Conservation (phyloP, 2,888 invertebrate species). For the Ptychoptera albimana region DNA sequence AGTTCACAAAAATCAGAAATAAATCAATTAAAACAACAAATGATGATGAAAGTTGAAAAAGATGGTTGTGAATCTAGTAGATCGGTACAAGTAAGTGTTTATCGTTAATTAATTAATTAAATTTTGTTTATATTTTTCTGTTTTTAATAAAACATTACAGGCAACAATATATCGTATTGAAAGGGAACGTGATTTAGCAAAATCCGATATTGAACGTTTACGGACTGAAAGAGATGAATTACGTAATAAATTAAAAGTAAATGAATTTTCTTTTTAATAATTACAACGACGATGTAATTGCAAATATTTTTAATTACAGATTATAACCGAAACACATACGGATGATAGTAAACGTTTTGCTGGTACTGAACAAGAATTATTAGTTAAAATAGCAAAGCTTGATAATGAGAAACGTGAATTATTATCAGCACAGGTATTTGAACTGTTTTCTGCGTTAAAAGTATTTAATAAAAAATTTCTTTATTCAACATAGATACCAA, state of each 20-base stretch:
- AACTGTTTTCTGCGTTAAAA: too few species aligned
- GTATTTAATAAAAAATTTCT: too few species aligned
- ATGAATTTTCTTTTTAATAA: too few species aligned
- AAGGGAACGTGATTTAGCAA: conserved; percentile 38
- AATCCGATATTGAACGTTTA: conserved; percentile 37
- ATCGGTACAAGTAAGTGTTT: background rate
- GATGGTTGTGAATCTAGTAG: conserved; percentile 16
- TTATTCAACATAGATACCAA: conserved; percentile 20
- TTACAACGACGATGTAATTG: too few species aligned
- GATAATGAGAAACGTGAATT: conserved; percentile 40
- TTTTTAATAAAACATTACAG: too few species aligned
- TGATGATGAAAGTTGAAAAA: conserved; percentile 14
- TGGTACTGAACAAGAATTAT: conserved; percentile 32
- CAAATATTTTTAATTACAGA: too few species aligned
- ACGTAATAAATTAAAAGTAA: conserved; percentile 38
- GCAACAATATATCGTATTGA: conserved; percentile 25
- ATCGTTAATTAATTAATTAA: background rate
- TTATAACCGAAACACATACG: conserved; percentile 30
- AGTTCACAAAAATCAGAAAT: too few species aligned
- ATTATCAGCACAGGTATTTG: conserved; percentile 27
- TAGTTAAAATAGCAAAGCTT: conserved; percentile 33
- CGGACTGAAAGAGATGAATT: conserved; percentile 42
- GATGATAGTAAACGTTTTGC: conserved; percentile 34
- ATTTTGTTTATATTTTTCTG: background rate
- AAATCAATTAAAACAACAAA: too few species aligned